Percentiles rank a stretch among this genome's conserved stretches.
phyloP scores from a whole-genome alignment of 2,113 vertebrate species.

The Hyla sarda region DNA sequence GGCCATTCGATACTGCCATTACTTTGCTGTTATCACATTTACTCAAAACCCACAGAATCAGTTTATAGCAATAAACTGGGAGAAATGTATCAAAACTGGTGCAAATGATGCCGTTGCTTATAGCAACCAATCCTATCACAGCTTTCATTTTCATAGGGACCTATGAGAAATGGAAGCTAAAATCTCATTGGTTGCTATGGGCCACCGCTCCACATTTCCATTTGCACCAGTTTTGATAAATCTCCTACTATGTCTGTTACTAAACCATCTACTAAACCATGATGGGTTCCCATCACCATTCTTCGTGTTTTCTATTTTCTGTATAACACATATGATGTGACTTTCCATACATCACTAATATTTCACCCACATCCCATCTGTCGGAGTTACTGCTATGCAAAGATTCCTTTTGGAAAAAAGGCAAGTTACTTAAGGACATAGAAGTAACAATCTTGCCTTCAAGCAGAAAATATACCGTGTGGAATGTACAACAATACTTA shows the following conservation, averaged over 20 bases:
- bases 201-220: background rate
- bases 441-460: background rate
- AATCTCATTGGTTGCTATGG: background rate
- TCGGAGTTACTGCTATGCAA: background rate
- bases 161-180: background rate
- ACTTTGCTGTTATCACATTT: background rate
- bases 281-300: background rate
- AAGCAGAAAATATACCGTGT: background rate
- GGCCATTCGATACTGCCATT: background rate
- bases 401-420: background rate
- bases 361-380: constrained; percentile 2
- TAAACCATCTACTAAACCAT: background rate
- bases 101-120: background rate
- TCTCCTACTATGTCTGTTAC: background rate
- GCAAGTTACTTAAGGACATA: background rate
- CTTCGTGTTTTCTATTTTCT: background rate
- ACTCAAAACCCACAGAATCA: background rate
- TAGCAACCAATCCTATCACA: background rate
- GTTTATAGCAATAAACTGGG: background rate
- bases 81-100: background rate
- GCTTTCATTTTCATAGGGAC: background rate
- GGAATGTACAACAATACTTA: background rate
- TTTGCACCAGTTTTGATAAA: background rate
- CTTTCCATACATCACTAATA: constrained; percentile 13
- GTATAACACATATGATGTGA: background rate